Evolutionary conservation across 2,888 invertebrate species (phyloP), one percentile per base, ranked within the genome.

Genomic region (Phyto melanocephala): DNA sequence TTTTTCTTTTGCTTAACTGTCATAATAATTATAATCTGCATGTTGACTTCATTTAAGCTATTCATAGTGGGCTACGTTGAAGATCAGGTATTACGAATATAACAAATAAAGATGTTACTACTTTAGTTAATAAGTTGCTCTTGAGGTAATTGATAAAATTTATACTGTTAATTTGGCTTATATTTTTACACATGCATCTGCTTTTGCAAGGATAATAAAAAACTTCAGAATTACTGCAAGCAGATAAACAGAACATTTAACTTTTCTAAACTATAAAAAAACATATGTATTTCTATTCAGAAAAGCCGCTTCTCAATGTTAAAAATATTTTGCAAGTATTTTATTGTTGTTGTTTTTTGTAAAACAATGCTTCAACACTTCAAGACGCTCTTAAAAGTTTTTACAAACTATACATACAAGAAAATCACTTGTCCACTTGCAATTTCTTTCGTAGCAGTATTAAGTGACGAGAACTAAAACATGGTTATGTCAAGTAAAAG

Each of bases 401-500:
- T 54, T 22, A 56, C 54, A 54, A 37, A 74, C 42, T 13, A 56
- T 37, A 56, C 45, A 56, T 65, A 47, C 56, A 67, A 65, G 37
- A 24, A 58, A 75, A 75, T 65, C 75, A 75, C 65, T 75, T 75
- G 58, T 75, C 24, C 47, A 67, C 17, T 58, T 28, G 47, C 47
- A 75, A 75, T 74, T 79, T 79, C 71, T 79, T 80, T 74, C 28
- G 60, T 52, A 80, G 71, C 65, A n/a, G n/a, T n/a, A 50, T 50
- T n/a, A 56, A 78, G 50, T 79, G 79, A 60, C 63, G 79, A 72
- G 72, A 79, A 79, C 72, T 72, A 58, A 79, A 79, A 79, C 72
- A 80, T 80, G 79, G 63, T 74, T 74, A 80, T 80, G 79, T 80
- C 79, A 80, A 74, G 52, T 67, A 60, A 80, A 67, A 80, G 60